phyloP scores from a whole-genome alignment of 2,113 vertebrate species.

The Barbus barbus region DNA sequence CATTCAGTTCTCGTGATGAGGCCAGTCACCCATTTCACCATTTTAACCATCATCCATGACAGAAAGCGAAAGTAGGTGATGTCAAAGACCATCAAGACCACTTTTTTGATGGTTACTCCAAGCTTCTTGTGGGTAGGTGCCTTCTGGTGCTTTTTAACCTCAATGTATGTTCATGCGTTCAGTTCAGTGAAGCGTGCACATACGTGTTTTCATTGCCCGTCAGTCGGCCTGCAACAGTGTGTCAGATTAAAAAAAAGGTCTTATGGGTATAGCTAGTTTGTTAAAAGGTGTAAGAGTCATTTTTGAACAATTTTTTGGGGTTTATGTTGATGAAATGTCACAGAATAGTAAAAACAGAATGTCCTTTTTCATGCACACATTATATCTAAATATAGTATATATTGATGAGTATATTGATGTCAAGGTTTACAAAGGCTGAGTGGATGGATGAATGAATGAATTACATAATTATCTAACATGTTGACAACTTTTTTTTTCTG shows the following conservation, averaged over 20 bases:
- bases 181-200: neutral
- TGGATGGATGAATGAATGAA: constrained; percentile 27
- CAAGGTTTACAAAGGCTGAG: constrained; percentile 50
- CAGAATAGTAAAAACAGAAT: constrained; percentile 41
- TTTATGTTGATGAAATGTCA: constrained; percentile 28
- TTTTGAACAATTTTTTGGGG: neutral
- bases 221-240: neutral
- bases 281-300: neutral
- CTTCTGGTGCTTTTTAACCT: constrained; percentile 63
- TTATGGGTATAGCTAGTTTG: constrained; percentile 7
- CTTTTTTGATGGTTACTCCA: constrained; percentile 45
- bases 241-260: neutral
- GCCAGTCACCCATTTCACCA: constrained; percentile 30
- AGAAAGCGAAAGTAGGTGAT: constrained; percentile 22
- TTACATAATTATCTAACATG: constrained; percentile 31
- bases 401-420: constrained; percentile 38
- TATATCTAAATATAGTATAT: constrained; percentile 26
- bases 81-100: constrained; percentile 37
- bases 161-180: constrained; percentile 26
- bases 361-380: constrained; percentile 33
- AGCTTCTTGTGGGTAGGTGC: constrained; percentile 73
- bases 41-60: constrained; percentile 38
- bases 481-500: constrained; percentile 26
- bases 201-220: neutral
- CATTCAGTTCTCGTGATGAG: constrained; percentile 21